These are phyloP conservation scores for Leptura quadrifasciata DNA, from an alignment of 2,888 invertebrate genomes.

Conservation along the genomic window DNA sequence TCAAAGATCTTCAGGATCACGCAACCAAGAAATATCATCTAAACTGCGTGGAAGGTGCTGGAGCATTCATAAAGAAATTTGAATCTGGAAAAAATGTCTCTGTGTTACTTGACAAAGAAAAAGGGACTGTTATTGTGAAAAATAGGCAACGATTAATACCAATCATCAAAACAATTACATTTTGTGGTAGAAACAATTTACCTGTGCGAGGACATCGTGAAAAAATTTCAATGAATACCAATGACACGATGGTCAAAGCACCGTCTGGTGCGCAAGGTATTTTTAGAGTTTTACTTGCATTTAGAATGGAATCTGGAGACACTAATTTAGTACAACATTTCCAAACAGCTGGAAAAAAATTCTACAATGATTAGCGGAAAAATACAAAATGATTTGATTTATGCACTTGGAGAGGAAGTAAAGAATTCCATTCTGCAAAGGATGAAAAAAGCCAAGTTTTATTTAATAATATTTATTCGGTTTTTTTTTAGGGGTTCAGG, in stretches of 20 bases:
- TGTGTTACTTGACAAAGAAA: neutral
- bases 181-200: neutral
- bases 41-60: too few relatives aligned
- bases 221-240: neutral
- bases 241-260: neutral
- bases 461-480: neutral
- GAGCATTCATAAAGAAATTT: neutral
- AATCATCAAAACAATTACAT: neutral
- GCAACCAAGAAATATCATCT: too few relatives aligned
- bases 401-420: too few relatives aligned
- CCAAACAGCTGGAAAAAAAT: neutral
- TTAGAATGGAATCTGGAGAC: neutral
- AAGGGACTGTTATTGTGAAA: neutral
- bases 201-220: neutral
- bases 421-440: too few relatives aligned
- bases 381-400: neutral
- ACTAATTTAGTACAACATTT: neutral
- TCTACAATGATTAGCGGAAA: too few relatives aligned
- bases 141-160: neutral
- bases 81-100: neutral
- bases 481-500: neutral
- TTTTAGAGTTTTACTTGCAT: neutral
- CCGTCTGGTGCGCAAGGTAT: neutral
- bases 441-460: too few relatives aligned
- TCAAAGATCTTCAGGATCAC: too few relatives aligned